These are phyloP conservation scores for Chloropsis hardwickii DNA, from an alignment of 2,113 vertebrate genomes.

Conservation along the genomic window DNA sequence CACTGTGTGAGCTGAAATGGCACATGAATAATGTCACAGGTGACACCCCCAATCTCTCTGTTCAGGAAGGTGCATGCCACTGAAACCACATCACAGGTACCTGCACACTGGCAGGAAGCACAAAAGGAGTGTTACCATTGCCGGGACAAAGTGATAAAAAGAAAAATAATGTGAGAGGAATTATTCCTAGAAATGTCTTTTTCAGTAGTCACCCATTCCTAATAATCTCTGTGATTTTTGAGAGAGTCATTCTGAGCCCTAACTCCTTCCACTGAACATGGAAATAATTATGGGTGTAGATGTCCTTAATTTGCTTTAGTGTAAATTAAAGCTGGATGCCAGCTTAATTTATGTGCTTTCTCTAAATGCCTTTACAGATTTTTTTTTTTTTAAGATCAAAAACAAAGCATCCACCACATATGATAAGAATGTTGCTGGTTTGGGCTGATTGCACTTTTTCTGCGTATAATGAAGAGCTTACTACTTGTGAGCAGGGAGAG, in stretches of 20 bases:
- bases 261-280: not conserved
- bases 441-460: slow-evolving; percentile 27
- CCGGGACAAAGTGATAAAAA: not conserved
- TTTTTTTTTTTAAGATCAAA: not conserved
- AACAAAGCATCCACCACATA: not conserved
- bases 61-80: not conserved
- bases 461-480: slow-evolving; percentile 34
- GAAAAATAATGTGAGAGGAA: not conserved
- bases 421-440: not conserved
- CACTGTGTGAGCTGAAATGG: not conserved
- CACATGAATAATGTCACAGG: not conserved
- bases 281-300: slow-evolving; percentile 7
- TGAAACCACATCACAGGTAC: not conserved
- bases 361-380: slow-evolving; percentile 32
- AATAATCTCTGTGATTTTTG: slow-evolving; percentile 29
- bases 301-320: slow-evolving; percentile 1
- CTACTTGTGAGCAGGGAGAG: slow-evolving; percentile 11
- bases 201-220: not conserved
- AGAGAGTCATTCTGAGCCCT: not conserved
- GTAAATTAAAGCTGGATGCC: slow-evolving; percentile 41
- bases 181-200: not conserved
- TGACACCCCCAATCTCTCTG: not conserved
- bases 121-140: not conserved
- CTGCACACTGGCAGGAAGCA: rapidly evolving
- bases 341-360: not conserved